These are phyloP conservation scores for Anabacerthia variegaticeps DNA, from an alignment of 2,797 vertebrate species.

Conservation along the genomic window DNA sequence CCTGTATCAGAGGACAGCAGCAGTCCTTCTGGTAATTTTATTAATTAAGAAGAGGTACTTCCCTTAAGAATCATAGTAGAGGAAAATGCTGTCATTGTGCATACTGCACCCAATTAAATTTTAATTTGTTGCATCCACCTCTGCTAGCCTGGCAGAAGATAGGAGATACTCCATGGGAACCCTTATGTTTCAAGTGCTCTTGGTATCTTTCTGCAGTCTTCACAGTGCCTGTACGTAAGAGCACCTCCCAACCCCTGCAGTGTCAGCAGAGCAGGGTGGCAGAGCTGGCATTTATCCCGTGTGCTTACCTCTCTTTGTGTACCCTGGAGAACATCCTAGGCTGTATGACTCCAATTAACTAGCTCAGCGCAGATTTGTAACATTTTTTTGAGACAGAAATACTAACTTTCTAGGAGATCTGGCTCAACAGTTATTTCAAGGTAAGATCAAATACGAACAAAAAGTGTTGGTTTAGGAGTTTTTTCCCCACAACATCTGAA, in stretches of 20 bases:
- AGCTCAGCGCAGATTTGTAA: not conserved
- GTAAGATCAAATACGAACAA: not conserved
- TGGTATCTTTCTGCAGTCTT: not conserved
- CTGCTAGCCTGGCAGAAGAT: not conserved
- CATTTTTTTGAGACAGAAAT: not conserved
- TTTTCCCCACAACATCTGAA: not conserved
- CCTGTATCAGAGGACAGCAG: not conserved
- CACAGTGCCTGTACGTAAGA: not conserved
- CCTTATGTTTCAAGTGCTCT: not conserved
- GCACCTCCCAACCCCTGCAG: not conserved
- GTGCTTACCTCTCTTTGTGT: not conserved
- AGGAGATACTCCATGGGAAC: not conserved
- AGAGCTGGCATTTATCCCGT: not conserved
- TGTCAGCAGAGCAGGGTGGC: not conserved
- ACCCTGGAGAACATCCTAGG: not conserved
- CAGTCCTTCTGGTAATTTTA: not conserved
- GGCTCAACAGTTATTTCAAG: not conserved
- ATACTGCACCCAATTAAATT: not conserved
- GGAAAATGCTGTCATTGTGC: not conserved
- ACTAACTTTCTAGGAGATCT: not conserved
- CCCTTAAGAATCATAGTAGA: not conserved
- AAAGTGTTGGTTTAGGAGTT: rapidly evolving
- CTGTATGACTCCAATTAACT: not conserved
- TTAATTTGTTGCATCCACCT: not conserved
- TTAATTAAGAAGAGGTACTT: not conserved